Conservation (phyloP, 2,797 vertebrate genomes). For the Sebastes miniatus region DNA sequence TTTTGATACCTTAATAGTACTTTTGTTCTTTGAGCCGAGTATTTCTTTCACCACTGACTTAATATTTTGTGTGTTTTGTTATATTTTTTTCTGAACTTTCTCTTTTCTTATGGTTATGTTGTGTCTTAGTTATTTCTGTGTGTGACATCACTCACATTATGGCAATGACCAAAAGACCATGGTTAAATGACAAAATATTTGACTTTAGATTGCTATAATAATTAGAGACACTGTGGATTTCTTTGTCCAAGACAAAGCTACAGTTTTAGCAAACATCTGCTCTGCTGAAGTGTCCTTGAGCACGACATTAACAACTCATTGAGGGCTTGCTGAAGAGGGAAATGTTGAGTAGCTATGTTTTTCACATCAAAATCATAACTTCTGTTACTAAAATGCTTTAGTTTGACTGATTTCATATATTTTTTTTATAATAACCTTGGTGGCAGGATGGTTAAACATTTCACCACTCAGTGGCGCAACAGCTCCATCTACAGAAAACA, state of each 20-base stretch:
- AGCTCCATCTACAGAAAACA: conserved; percentile 36
- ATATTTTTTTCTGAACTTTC: too few relatives aligned
- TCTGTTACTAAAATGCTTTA: background rate
- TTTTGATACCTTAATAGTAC: background rate
- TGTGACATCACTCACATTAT: background rate
- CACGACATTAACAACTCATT: background rate
- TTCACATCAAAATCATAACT: background rate
- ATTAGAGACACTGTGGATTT: background rate
- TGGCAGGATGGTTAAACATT: conserved; percentile 25
- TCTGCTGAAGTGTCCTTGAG: background rate
- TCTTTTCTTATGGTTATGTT: background rate
- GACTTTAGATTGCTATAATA: background rate
- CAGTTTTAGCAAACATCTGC: background rate
- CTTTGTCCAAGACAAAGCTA: background rate
- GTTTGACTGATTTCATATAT: background rate
- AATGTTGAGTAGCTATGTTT: background rate
- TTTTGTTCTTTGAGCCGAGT: background rate
- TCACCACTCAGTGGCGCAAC: conserved; percentile 66
- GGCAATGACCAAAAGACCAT: background rate
- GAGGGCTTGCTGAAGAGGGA: background rate
- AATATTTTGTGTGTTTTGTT: background rate
- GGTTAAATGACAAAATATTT: background rate
- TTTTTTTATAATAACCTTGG: background rate
- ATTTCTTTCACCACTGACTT: fast-evolving
- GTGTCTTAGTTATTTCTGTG: background rate